Percentiles rank a stretch among this genome's conserved stretches.
Evolutionary conservation across 2,797 vertebrate genomes (phyloP).

Genomic region (Lagocephalus sceleratus): DNA sequence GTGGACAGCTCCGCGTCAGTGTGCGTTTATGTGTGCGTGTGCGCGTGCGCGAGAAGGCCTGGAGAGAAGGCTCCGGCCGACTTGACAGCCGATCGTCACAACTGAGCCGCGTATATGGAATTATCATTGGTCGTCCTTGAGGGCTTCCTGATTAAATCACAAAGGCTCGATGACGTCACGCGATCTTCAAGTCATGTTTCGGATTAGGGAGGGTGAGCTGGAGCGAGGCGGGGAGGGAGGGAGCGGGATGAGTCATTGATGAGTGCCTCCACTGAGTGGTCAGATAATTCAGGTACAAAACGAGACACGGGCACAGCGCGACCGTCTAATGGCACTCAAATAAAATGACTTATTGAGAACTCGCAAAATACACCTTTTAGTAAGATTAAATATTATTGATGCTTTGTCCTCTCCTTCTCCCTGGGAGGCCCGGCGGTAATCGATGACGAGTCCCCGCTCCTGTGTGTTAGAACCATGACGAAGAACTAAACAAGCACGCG

Average conservation of each 20-base stretch:
- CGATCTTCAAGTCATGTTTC: conserved; percentile 70
- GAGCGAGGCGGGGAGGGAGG: not conserved
- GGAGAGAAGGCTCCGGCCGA: not conserved
- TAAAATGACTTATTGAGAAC: conserved; percentile 76
- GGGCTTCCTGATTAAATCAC: conserved; percentile 80
- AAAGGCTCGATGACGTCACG: conserved; percentile 67
- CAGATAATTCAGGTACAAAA: conserved; percentile 75
- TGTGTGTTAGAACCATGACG: conserved; percentile 21
- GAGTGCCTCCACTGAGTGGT: conserved; percentile 71
- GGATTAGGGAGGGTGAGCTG: conserved; percentile 52
- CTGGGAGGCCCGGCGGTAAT: conserved; percentile 38
- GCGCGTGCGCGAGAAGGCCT: no score
- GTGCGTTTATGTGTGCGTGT: no score
- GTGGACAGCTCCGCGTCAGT: no score
- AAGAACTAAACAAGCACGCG: conserved; percentile 23
- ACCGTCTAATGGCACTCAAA: conserved; percentile 77
- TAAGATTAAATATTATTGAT: conserved; percentile 78
- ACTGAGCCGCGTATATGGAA: conserved; percentile 63
- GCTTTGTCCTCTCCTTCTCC: conserved; percentile 19
- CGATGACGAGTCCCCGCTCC: conserved; percentile 47
- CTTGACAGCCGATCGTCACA: conserved; percentile 16
- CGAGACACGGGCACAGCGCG: conserved; percentile 65
- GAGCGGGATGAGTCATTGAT: conserved; percentile 72
- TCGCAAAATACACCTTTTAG: conserved; percentile 78
- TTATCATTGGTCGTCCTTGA: conserved; percentile 81